Base-by-base conservation (phyloP, 2,797 vertebrate genomes). In the Enteromius argenteus region DNA sequence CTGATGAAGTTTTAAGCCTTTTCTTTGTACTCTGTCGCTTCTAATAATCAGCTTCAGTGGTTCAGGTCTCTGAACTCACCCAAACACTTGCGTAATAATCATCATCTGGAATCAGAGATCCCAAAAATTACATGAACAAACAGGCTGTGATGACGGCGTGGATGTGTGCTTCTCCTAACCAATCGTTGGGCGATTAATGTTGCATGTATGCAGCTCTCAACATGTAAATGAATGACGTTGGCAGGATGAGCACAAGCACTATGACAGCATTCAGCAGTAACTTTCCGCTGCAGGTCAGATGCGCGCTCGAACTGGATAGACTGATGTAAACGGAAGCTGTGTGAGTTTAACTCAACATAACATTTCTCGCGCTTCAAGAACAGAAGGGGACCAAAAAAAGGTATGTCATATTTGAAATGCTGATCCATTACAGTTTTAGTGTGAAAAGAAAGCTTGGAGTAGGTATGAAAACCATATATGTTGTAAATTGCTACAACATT, bases 181-280 rank as follows among this genome's bases (percentile, higher is more conserved):
- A 75, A 76, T 74, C 72, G 32, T 14, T 21, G 21, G n/a, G 37
- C 44, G 71, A 39, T n/a, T 53, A 15, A 76, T 39, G 58, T n/a
- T 74, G 56, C 71, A 64, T 66, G 58, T 1, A 14, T 67, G 46
- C 81, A 76, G 72, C 60, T 76, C 60, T 53, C 72, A 21, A 42
- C 72, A 83, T 83, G 81, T 83, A 83, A 83, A 83, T 83, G 71
- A 76, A 76, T 83, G 81, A 83, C 81, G 69, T 1, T 56, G 32
- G 46, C 23, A 66, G 46, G 81, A 83, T 67, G 58, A 53, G 32
- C 81, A 53, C 44, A 15, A 75, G 44, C 58, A 42, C 71, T 82
- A 13, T 46, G 66, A 84, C 75, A 60, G 82, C 74, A 72, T 62
- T 44, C 77, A 80, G 67, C 69, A 42, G 68, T 67, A 80, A 72